Base-by-base conservation (phyloP, 35 echinoderm and acorn worm species). In the Apostichopus californicus region DNA sequence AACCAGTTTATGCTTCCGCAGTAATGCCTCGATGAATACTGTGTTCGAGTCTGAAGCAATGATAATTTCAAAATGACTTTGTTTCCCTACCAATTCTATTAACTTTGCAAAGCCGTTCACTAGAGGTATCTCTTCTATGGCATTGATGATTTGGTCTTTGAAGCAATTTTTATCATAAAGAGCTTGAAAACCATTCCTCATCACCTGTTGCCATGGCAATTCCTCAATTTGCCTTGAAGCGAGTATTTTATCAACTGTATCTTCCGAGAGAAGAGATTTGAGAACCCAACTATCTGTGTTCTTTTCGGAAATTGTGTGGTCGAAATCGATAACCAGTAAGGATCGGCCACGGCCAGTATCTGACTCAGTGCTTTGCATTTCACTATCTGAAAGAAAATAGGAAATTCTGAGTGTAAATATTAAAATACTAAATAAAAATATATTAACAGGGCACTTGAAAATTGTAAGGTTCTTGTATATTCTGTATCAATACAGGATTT, bases 1-100 rank as follows among this genome's bases (percentile, higher is more conserved):
- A 21, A 21, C 13, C 5, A 94, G 46, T 53, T 66, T 60, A 73
- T 80, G 28, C 10, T 56, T 87, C 57, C 86, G 57, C n/a, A 94
- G 22, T 12, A 84, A 24, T 26, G 77, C 54, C 23, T 94, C 24
- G 6, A 94, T 94, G 55, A 94, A 94, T 13, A 94, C 24, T 57
- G 78, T 58, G 57, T 94, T 94, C 28, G 87, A 94, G 71, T 90
- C 93, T 66, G 93, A 94, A 23, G 88, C 28, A 15, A 94, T 83
- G 13, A 94, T 86, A 18, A 91, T 78, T 68, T 55, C 81, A 57
- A 1, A 94, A 34, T 65, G 6, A 5, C 55, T 46, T 2, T 90
- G 56, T 13, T 57, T 90, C 7, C 73, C 85, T 58, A 82, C 78
- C 1, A 14, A 77, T 54, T 77, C 5, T 77, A 94, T 72, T 15